Percentiles rank a stretch among this genome's conserved stretches.
Conservation (phyloP, 2,113 vertebrate species). For the Erinaceus europaeus region DNA sequence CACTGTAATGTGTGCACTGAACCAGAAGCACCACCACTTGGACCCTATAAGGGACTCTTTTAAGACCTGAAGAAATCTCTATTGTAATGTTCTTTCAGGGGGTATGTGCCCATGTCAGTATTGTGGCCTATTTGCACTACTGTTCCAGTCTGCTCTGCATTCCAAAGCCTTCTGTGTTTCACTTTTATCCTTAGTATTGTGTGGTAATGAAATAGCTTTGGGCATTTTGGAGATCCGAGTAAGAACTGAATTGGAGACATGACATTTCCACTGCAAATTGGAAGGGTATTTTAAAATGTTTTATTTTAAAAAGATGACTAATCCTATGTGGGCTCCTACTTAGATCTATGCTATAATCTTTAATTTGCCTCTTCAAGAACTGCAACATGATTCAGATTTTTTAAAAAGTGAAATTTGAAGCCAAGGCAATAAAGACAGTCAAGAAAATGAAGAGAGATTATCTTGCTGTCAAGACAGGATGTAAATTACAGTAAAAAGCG, state of each 20-base stretch:
- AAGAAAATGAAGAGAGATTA: slow-evolving; percentile 2
- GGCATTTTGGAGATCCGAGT: not conserved
- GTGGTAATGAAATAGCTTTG: not conserved
- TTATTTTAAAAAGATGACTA: not conserved
- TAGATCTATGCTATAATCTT: slow-evolving; percentile 1
- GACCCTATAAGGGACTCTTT: not conserved
- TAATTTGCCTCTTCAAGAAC: slow-evolving; percentile 42
- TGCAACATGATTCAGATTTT: slow-evolving; percentile 10
- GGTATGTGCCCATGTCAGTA: not conserved
- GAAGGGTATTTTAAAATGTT: not conserved
- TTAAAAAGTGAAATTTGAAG: slow-evolving; percentile 25
- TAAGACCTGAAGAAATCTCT: no score
- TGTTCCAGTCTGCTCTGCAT: not conserved
- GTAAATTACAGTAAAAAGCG: not conserved
- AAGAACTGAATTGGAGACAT: not conserved
- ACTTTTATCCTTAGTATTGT: not conserved
- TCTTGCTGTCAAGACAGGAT: not conserved
- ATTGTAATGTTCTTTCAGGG: not conserved
- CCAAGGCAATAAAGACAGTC: not conserved
- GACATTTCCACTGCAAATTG: not conserved
- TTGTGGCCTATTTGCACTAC: no score
- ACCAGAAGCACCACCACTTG: no score
- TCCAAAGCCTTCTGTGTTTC: not conserved
- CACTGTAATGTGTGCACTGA: no score
- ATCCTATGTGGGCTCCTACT: not conserved